phyloP scores from a whole-genome alignment of 2,888 invertebrate genomes.

The Lomographa bimaculata region DNA sequence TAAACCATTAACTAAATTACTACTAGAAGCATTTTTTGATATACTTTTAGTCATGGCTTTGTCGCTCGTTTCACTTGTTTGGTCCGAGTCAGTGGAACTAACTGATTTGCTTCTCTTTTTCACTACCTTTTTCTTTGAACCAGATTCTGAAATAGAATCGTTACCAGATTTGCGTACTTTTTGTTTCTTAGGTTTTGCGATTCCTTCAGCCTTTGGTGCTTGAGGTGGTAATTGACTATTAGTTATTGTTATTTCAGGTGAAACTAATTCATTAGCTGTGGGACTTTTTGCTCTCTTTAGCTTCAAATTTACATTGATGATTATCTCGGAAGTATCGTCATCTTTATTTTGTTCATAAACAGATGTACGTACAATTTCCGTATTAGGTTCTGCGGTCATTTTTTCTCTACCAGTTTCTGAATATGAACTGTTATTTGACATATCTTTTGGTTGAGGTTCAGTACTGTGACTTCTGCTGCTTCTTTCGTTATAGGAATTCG shows the following conservation, averaged over 20 bases:
- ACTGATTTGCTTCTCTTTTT: slow-evolving; percentile 73
- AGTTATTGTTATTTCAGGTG: slow-evolving; percentile 69
- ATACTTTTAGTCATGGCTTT: slow-evolving; percentile 52
- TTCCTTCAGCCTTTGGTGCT: slow-evolving; percentile 71
- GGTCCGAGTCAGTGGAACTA: slow-evolving; percentile 73
- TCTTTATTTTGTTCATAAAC: slow-evolving; percentile 65
- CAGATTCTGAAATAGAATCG: slow-evolving; percentile 65
- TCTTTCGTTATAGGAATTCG: slow-evolving; percentile 57
- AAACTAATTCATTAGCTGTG: slow-evolving; percentile 55
- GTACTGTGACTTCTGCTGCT: slow-evolving; percentile 66
- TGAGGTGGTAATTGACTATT: slow-evolving; percentile 77
- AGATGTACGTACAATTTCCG: slow-evolving; percentile 45
- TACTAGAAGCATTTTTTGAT: slow-evolving; percentile 50
- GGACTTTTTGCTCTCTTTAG: slow-evolving; percentile 68
- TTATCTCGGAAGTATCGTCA: slow-evolving; percentile 69
- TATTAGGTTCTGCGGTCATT: slow-evolving; percentile 41
- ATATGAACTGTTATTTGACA: slow-evolving; percentile 37
- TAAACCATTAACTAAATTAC: slow-evolving; percentile 54
- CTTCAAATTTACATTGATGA: slow-evolving; percentile 76
- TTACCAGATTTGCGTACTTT: slow-evolving; percentile 70
- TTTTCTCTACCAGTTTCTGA: slow-evolving; percentile 48
- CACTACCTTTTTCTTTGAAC: slow-evolving; percentile 65
- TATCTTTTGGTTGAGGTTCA: slow-evolving; percentile 60
- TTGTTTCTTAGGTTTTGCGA: slow-evolving; percentile 59
- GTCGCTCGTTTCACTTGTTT: slow-evolving; percentile 54